Conservation (phyloP, 2,888 invertebrate genomes). For the Drosophila subquinaria region DNA sequence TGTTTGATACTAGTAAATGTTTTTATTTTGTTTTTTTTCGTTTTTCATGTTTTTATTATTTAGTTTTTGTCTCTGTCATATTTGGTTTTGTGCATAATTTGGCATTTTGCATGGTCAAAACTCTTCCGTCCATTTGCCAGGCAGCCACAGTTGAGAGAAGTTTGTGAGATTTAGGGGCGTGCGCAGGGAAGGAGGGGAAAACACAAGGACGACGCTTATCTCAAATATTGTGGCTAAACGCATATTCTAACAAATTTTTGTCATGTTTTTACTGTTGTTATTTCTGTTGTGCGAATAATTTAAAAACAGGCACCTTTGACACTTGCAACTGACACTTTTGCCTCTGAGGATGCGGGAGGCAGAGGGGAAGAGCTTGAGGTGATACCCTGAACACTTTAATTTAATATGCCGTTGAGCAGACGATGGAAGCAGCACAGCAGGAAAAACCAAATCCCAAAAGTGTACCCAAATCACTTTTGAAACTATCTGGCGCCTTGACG, state of each 20-base stretch:
- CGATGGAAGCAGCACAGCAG: conserved; percentile 10
- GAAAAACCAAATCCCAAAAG: conserved; percentile 75
- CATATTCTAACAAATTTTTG: conserved; percentile 75
- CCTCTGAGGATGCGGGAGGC: conserved; percentile 3
- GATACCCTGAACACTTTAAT: conserved; percentile 75
- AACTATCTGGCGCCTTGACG: conserved; percentile 78
- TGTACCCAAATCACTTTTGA: conserved; percentile 82
- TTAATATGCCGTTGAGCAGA: conserved; percentile 78
- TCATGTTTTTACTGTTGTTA: conserved; percentile 55
- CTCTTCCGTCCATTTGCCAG: conserved; percentile 22
- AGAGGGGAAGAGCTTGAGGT: conserved; percentile 40
- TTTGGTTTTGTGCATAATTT: conserved; percentile 74
- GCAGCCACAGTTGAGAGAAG: conserved; percentile 7
- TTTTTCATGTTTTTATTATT: conserved; percentile 24
- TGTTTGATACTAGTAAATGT: not conserved
- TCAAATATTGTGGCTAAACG: conserved; percentile 70
- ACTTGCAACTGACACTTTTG: conserved; percentile 80
- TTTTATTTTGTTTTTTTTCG: conserved; percentile 5
- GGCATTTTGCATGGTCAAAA: conserved; percentile 48
- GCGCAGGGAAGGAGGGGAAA: not conserved
- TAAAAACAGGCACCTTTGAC: conserved; percentile 80
- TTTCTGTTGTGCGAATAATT: conserved; percentile 67
- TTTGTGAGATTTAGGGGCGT: not conserved
- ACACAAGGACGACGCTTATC: conserved; percentile 61
- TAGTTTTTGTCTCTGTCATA: conserved; percentile 49